Conservation (phyloP, 1,140 invertebrate genomes). For the Drosophila parabipectinata region DNA sequence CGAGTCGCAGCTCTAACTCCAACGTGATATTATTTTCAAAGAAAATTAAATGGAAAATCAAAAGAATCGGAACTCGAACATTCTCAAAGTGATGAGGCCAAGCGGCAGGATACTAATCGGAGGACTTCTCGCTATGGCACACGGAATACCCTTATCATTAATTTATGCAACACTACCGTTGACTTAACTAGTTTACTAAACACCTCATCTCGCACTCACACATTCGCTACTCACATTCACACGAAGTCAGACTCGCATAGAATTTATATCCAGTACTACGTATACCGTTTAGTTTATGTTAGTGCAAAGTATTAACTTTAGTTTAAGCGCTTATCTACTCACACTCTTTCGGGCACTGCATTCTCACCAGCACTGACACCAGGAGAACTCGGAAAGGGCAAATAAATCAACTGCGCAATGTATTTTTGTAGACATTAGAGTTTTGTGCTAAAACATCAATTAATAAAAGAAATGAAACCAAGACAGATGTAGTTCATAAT, state of each 20-base stretch:
- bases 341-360: neutral
- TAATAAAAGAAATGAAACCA: slow-evolving; percentile 20
- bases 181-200: slow-evolving; percentile 58
- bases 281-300: slow-evolving; percentile 35
- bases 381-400: neutral
- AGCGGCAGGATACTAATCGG: slow-evolving; percentile 6
- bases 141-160: slow-evolving; percentile 61
- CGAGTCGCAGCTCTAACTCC: slow-evolving; percentile 36
- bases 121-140: slow-evolving; percentile 5
- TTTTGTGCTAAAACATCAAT: slow-evolving; percentile 28
- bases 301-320: slow-evolving; percentile 60
- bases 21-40: slow-evolving; percentile 82
- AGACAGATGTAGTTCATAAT: slow-evolving; percentile 22
- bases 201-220: slow-evolving; percentile 37
- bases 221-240: slow-evolving; percentile 53
- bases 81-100: slow-evolving; percentile 47
- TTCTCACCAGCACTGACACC: neutral
- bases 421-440: slow-evolving; percentile 47
- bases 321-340: slow-evolving; percentile 17
- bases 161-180: slow-evolving; percentile 49
- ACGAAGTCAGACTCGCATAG: slow-evolving; percentile 59
- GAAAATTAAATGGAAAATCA: slow-evolving; percentile 52
- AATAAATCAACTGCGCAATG: slow-evolving; percentile 13
- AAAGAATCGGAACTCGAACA: slow-evolving; percentile 61
- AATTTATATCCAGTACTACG: slow-evolving; percentile 39